Percentiles rank a stretch among this genome's conserved stretches.
Evolutionary conservation across 2,888 invertebrate genomes (phyloP).

Genomic region (Mechanitis mazaeus): DNA sequence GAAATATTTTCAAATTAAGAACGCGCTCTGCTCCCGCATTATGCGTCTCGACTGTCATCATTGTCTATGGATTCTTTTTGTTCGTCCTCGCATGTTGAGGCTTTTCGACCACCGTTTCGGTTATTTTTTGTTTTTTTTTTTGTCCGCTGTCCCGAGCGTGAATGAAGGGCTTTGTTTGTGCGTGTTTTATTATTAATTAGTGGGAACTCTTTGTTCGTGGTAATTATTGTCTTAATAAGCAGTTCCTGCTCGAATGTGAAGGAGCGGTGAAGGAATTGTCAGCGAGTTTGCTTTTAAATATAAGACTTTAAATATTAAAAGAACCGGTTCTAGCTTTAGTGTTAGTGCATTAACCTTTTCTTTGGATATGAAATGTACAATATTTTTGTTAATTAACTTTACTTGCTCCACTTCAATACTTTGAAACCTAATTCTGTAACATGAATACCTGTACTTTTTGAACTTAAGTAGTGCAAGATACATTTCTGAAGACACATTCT

Average conservation of each 20-base stretch:
- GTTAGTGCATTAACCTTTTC: conserved; percentile 16
- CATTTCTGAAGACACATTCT: conserved; percentile 6
- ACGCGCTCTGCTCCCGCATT: conserved; percentile 72
- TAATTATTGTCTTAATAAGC: conserved; percentile 77
- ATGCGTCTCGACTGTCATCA: conserved; percentile 74
- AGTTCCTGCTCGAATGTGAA: conserved; percentile 71
- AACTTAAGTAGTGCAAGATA: conserved; percentile 1
- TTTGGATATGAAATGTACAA: conserved; percentile 14
- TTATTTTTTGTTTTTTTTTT: conserved; percentile 57
- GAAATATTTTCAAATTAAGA: conserved; percentile 77
- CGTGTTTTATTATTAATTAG: conserved; percentile 77
- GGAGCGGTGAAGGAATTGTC: conserved; percentile 59
- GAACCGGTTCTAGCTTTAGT: conserved; percentile 38
- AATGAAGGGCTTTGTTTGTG: conserved; percentile 73
- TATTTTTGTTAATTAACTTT: conserved; percentile 3
- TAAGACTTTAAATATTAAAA: conserved; percentile 43
- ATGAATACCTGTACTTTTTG: neutral
- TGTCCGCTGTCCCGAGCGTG: conserved; percentile 65
- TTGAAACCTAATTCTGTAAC: neutral
- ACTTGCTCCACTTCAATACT: neutral
- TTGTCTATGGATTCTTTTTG: conserved; percentile 74
- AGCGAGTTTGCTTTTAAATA: conserved; percentile 57
- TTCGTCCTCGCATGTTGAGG: conserved; percentile 73
- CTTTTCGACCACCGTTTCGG: conserved; percentile 76
- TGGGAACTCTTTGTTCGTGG: conserved; percentile 73